These are phyloP conservation scores for Flabesymbios commensalis DNA, from an alignment of 2,888 invertebrate species.

Conservation along the genomic window DNA sequence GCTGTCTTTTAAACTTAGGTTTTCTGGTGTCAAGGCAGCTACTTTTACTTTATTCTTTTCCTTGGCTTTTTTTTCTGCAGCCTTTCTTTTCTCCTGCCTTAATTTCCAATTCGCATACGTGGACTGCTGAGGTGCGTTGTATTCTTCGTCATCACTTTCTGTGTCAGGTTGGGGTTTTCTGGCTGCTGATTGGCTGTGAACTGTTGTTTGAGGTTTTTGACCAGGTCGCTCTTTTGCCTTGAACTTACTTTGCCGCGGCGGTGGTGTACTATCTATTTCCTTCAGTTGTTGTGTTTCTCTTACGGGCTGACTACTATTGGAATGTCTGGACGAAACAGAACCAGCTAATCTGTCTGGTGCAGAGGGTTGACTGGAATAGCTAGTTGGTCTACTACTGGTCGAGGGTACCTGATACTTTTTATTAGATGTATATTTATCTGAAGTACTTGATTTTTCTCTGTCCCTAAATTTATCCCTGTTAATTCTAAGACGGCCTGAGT, in stretches of 20 bases:
- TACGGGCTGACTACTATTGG: not conserved
- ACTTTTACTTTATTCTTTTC: not conserved
- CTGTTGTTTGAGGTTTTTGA: not conserved
- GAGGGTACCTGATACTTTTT: not conserved
- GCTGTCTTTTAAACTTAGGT: slow-evolving; percentile 52
- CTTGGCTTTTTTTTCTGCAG: not conserved
- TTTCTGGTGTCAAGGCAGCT: slow-evolving; percentile 50
- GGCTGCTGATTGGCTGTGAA: not conserved
- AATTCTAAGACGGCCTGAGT: slow-evolving; percentile 8
- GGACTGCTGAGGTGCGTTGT: not conserved
- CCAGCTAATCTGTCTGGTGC: not conserved
- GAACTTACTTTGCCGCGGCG: slow-evolving; percentile 22
- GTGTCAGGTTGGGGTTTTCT: not conserved
- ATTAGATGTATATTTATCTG: too few species aligned
- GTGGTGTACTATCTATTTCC: slow-evolving; percentile 3
- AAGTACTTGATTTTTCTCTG: not conserved
- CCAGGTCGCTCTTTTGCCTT: not conserved
- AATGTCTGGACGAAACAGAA: not conserved
- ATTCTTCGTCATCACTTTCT: slow-evolving; percentile 8
- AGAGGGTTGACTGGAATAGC: not conserved
- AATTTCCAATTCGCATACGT: not conserved
- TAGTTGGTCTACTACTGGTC: not conserved
- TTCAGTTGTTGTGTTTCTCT: slow-evolving; percentile 3
- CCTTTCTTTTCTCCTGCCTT: not conserved
- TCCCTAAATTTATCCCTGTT: slow-evolving; percentile 12